Conservation (phyloP, 2,797 vertebrate genomes). For the Chelon auratus region DNA sequence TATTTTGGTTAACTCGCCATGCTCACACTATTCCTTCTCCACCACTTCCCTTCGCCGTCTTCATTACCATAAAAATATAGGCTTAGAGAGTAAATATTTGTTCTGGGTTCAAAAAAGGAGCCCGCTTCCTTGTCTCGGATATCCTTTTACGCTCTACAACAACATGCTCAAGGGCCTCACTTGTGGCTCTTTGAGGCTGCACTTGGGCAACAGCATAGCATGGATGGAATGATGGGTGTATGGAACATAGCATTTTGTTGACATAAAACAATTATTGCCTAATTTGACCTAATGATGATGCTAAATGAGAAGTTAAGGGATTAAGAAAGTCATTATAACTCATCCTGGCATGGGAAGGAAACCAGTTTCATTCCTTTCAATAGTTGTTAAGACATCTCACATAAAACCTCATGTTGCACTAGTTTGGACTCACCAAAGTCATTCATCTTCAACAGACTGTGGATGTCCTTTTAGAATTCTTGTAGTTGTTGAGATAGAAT, state of each 20-base stretch:
- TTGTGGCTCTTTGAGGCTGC: conserved; percentile 5
- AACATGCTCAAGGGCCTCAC: neutral
- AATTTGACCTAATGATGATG: too few species aligned
- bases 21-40: neutral
- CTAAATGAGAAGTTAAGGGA: too few species aligned
- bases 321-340: too few species aligned
- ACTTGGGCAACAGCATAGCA: neutral
- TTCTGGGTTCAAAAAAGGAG: neutral
- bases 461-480: neutral
- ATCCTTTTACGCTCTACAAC: neutral
- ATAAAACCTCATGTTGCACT: neutral
- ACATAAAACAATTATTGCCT: too few species aligned
- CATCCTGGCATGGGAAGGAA: neutral
- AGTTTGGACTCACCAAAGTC: neutral
- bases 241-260: too few species aligned
- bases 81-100: conserved; percentile 27
- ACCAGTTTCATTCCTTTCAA: neutral
- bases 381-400: neutral
- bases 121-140: neutral
- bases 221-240: too few species aligned
- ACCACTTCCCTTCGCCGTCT: neutral
- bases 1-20: neutral
- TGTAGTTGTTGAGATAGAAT: conserved; percentile 3
- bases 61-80: conserved; percentile 28
- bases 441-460: neutral